phyloP scores from a whole-genome alignment of 2,888 invertebrate species.

The Euzophera pinguis region DNA sequence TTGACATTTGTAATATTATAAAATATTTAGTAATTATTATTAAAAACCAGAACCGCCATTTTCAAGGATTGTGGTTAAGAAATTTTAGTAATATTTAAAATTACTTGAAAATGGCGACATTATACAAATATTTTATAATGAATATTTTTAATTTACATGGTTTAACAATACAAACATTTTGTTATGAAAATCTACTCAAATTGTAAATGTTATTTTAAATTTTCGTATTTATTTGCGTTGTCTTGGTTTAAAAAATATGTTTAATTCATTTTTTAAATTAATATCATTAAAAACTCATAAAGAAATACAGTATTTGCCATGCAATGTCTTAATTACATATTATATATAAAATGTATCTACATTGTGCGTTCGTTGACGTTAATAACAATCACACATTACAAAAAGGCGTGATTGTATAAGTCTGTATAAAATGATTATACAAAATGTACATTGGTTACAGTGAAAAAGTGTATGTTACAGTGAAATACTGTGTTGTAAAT shows the following conservation, averaged over 20 bases:
- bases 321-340: constrained; percentile 1
- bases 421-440: constrained; percentile 10
- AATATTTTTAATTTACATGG: constrained; percentile 1
- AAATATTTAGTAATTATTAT: constrained; percentile 10
- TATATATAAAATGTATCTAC: constrained; percentile 7
- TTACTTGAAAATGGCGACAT: constrained; percentile 3
- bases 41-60: constrained; percentile 6
- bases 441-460: constrained; percentile 10
- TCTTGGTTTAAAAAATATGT: background rate
- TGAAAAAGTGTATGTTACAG: constrained; percentile 5
- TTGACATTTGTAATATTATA: constrained; percentile 33
- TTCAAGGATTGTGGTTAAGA: background rate
- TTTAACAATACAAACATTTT: constrained; percentile 5
- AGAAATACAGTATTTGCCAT: background rate
- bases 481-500: no score
- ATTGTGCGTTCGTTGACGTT: constrained; percentile 17
- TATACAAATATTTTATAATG: background rate
- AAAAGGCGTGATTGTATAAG: constrained; percentile 19
- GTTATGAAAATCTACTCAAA: background rate
- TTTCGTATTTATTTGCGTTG: background rate
- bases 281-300: background rate
- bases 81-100: background rate
- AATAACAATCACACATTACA: constrained; percentile 16
- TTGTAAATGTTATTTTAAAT: background rate
- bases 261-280: background rate